Evolutionary conservation across 2,797 vertebrate species (phyloP).

Genomic region (Danio choprae): DNA sequence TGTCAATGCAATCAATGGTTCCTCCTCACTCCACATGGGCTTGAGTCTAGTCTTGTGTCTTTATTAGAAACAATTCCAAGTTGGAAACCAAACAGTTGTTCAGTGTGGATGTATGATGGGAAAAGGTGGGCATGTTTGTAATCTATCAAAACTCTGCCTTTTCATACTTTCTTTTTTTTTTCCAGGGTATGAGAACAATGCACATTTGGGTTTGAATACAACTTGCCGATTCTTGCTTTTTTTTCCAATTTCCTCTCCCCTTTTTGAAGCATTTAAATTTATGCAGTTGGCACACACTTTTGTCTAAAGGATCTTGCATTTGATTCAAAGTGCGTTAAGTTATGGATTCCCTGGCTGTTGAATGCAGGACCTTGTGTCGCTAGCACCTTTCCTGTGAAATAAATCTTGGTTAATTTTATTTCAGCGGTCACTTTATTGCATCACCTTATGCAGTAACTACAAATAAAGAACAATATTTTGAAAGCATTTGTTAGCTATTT

Average conservation of each 20-base stretch:
- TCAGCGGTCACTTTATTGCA: background rate
- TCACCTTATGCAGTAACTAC: background rate
- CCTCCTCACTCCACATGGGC: background rate
- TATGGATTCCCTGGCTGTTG: background rate
- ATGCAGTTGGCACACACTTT: background rate
- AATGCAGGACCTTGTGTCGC: background rate
- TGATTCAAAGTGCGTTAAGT: background rate
- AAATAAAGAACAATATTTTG: background rate
- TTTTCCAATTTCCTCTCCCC: background rate
- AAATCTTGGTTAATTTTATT: background rate
- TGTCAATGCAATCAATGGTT: background rate
- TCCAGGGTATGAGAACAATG: background rate
- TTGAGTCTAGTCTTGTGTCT: background rate
- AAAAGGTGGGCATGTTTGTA: constrained; percentile 1
- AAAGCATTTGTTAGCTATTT: background rate
- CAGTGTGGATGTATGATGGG: constrained; percentile 1
- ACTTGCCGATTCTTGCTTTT: background rate
- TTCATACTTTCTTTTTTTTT: background rate
- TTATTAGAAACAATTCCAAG: constrained; percentile 3
- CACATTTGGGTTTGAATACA: background rate
- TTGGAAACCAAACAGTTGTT: constrained; percentile 4
- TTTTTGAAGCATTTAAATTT: background rate
- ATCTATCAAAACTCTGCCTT: background rate
- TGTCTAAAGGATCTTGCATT: background rate
- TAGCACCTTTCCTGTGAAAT: background rate